Evolutionary conservation across 2,113 vertebrate genomes (phyloP).

Genomic region (Actenoides lindsayi): DNA sequence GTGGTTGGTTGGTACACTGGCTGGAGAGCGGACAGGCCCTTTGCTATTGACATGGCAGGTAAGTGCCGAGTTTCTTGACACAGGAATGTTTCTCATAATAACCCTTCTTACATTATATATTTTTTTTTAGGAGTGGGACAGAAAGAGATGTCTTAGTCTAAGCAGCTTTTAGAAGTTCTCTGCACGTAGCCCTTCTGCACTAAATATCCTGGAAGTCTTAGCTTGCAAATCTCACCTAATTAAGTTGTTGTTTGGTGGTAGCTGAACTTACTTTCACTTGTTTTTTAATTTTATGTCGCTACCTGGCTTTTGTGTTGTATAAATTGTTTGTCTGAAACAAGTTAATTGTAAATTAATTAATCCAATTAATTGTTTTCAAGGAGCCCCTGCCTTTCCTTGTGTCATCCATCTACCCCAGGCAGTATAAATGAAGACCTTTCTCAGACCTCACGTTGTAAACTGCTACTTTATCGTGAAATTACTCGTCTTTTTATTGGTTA

Average conservation of each 20-base stretch:
- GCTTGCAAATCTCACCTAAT: neutral
- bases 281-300: neutral
- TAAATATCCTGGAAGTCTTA: neutral
- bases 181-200: neutral
- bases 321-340: neutral
- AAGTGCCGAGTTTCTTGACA: neutral
- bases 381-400: neutral
- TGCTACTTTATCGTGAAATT: constrained; percentile 30
- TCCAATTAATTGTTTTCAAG: neutral
- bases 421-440: neutral
- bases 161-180: neutral
- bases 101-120: neutral
- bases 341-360: neutral
- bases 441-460: constrained; percentile 20
- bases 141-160: neutral
- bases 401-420: neutral
- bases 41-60: constrained; percentile 99
- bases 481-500: constrained; percentile 36
- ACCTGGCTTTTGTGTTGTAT: neutral
- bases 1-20: constrained; percentile 98
- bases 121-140: neutral
- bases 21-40: constrained; percentile 95
- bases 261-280: neutral
- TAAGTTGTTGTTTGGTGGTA: neutral
- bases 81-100: rapidly evolving